Evolutionary conservation across 2,888 invertebrate species (phyloP).

Genomic region (Drosophila incognita): DNA sequence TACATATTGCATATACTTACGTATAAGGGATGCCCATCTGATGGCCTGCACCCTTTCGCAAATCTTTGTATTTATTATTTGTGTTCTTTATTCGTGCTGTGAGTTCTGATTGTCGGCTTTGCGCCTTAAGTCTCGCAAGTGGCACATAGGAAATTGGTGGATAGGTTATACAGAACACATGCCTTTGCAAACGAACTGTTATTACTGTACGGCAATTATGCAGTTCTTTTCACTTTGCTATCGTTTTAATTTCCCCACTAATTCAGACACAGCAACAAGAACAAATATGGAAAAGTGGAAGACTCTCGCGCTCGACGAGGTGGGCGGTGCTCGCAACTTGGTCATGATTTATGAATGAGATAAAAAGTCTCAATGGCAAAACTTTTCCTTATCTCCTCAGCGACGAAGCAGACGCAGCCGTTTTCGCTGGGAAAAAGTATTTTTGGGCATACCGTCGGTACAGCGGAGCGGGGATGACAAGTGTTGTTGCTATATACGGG

Average conservation of each 20-base stretch:
- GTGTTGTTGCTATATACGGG: background rate
- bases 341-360: slow-evolving; percentile 71
- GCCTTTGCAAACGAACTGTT: slow-evolving; percentile 25
- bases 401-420: slow-evolving; percentile 1
- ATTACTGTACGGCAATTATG: slow-evolving; percentile 1
- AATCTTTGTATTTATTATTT: slow-evolving; percentile 4
- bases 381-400: slow-evolving; percentile 46
- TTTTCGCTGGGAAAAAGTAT: slow-evolving; percentile 36
- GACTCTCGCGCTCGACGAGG: slow-evolving; percentile 6
- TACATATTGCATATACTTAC: background rate
- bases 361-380: slow-evolving; percentile 66
- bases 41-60: background rate
- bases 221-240: background rate
- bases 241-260: background rate
- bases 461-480: background rate
- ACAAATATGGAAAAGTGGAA: slow-evolving; percentile 38
- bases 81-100: background rate
- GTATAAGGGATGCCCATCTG: background rate
- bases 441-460: slow-evolving; percentile 35
- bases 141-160: background rate
- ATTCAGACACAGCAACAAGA: background rate
- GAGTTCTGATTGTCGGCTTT: slow-evolving; percentile 13
- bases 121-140: slow-evolving; percentile 9
- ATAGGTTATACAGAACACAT: background rate
- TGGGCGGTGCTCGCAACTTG: slow-evolving; percentile 41